A percentile compares a stretch with the other conserved stretches of the same genome.
These are phyloP conservation scores for Gallinago stenura DNA, from an alignment of 2,797 vertebrate genomes.

Conservation along the genomic window DNA sequence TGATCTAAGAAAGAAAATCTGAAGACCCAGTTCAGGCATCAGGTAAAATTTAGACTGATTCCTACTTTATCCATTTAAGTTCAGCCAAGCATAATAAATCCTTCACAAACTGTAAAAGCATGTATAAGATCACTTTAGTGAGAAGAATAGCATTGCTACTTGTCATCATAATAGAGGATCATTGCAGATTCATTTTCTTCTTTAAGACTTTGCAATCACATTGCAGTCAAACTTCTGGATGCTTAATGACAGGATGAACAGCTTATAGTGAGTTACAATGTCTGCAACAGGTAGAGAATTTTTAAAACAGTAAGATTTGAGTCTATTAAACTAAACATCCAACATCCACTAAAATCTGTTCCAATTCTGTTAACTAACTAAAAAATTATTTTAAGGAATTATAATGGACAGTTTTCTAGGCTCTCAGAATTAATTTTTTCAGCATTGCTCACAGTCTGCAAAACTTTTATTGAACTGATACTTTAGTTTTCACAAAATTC, in stretches of 20 bases:
- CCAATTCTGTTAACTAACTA: slow-evolving; percentile 38
- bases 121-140: not conserved
- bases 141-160: not conserved
- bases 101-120: not conserved
- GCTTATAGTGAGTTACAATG: not conserved
- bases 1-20: not conserved
- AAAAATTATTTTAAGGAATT: slow-evolving; percentile 47
- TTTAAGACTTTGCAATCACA: not conserved
- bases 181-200: not conserved
- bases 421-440: not conserved
- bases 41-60: not conserved
- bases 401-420: not conserved
- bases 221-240: not conserved
- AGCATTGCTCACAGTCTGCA: not conserved
- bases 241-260: slow-evolving; percentile 4
- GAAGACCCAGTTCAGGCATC: not conserved
- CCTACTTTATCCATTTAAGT: not conserved
- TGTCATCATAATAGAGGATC: not conserved
- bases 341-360: slow-evolving; percentile 43
- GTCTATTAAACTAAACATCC: slow-evolving; percentile 45
- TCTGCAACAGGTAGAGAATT: not conserved
- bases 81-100: not conserved
- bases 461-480: not conserved
- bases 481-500: not conserved
- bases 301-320: not conserved